Base-by-base conservation (phyloP, 1,140 invertebrate species). In the Penaeus chinensis region DNA sequence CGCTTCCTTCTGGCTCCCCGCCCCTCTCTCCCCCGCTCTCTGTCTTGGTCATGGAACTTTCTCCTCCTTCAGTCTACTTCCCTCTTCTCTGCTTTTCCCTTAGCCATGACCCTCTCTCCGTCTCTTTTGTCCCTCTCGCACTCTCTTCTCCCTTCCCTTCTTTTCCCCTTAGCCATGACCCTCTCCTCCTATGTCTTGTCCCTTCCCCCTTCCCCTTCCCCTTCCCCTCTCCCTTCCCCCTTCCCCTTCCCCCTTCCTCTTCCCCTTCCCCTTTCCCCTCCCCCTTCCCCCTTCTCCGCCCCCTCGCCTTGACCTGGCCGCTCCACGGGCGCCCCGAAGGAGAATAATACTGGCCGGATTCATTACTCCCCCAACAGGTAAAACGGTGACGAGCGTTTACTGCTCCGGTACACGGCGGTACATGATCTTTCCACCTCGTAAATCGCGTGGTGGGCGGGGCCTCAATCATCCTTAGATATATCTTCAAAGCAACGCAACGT, bases 341-440 rank as follows among this genome's bases (percentile, higher is more conserved):
- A 19, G 32, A n/a, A 82, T 66, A 82, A 82, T 69, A 69, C 37
- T 0, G 13, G 27, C 32, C 37, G n/a, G 81, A 42, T 37, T 82
- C 81, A 82, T 82, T 82, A 82, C 32, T n/a, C 63, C 27, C 54
- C 47, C 81, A 47, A 27, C 32, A 47, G 63, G 80, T 69, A 82
- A 42, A 42, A n/a, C 66, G 61, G 42, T 69, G 63, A 82, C 63
- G 32, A 82, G 63, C 80, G 18, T 66, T 82, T 82, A 82, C 80
- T 82, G 37, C 80, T 37, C 24, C 24, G 80, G 80, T 66, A 82
- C 80, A 82, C 80, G 63, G 22, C 8, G 37, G 16, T 20, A 20
- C 63, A n/a, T 16, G 18, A 13, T 24, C 24, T 65, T 65, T 24
- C 63, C 22, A 65, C 61, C 61, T 82, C 80, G 80, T 82, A 82